Conservation (phyloP, 2,888 invertebrate genomes). For the Hypercompe scribonia region DNA sequence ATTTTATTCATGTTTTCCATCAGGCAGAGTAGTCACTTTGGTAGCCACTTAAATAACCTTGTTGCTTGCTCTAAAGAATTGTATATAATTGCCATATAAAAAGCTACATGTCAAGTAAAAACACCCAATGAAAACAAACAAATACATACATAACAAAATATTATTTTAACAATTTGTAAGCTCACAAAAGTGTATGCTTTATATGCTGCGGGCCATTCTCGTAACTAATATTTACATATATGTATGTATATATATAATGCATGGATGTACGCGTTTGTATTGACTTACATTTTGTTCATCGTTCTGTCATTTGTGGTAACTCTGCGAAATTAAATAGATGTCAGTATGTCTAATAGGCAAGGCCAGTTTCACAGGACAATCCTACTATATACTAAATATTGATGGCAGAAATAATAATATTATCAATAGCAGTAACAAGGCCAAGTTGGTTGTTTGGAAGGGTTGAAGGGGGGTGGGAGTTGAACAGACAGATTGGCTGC, state of each 20-base stretch:
- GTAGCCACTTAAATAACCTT: too few species aligned
- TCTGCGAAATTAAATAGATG: conserved; percentile 76
- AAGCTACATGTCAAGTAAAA: conserved; percentile 18
- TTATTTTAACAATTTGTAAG: conserved; percentile 3
- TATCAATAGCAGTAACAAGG: too few species aligned
- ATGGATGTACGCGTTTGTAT: conserved; percentile 16
- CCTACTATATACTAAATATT: neutral
- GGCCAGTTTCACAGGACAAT: conserved; percentile 20
- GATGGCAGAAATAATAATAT: too few species aligned
- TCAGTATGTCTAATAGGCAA: conserved; percentile 49
- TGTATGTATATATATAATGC: conserved; percentile 26
- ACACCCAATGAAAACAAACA: conserved; percentile 17
- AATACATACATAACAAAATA: conserved; percentile 1
- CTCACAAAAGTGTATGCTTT: conserved; percentile 8
- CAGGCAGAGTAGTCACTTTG: too few species aligned
- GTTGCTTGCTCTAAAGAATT: too few species aligned
- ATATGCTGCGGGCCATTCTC: conserved; percentile 11
- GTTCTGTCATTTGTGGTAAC: conserved; percentile 80
- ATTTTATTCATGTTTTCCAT: too few species aligned
- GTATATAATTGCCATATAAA: too few species aligned
- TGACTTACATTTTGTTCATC: conserved; percentile 81
- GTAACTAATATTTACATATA: conserved; percentile 20
- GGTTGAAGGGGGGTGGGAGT: too few species aligned
- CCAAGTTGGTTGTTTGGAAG: too few species aligned
- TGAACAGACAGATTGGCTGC: too few species aligned